Evolutionary conservation across 1,140 invertebrate species (phyloP).

Genomic region (Galleria mellonella): DNA sequence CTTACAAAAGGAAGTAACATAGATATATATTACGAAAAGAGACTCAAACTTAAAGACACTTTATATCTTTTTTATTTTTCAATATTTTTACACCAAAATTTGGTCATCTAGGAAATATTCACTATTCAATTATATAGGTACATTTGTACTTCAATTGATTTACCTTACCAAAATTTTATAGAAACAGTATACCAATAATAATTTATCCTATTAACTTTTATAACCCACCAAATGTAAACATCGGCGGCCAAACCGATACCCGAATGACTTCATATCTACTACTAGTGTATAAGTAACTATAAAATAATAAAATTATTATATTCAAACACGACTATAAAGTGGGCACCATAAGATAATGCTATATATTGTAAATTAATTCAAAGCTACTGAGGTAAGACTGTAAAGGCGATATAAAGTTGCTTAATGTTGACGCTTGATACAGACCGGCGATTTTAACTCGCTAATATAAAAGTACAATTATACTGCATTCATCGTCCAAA

Average conservation of each 20-base stretch:
- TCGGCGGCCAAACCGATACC: neutral
- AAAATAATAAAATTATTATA: neutral
- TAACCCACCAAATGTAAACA: no score
- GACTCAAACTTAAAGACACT: no score
- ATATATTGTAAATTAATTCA: slow-evolving; percentile 12
- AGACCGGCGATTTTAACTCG: neutral
- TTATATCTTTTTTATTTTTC: no score
- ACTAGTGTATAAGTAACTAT: neutral
- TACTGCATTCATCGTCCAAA: neutral
- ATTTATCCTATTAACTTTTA: no score
- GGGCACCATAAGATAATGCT: neutral
- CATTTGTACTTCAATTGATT: no score
- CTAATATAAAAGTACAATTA: neutral
- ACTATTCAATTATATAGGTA: no score
- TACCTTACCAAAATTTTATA: no score
- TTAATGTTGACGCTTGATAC: neutral
- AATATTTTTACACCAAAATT: no score
- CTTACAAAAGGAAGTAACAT: no score
- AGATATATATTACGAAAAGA: no score
- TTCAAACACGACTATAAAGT: neutral
- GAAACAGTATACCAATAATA: no score
- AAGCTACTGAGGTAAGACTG: slow-evolving; percentile 9
- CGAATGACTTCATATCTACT: neutral
- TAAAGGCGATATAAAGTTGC: slow-evolving; percentile 3
- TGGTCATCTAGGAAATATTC: no score